These are phyloP conservation scores for Amphipyra tragopoginis DNA, from an alignment of 2,888 invertebrate species.

Conservation along the genomic window DNA sequence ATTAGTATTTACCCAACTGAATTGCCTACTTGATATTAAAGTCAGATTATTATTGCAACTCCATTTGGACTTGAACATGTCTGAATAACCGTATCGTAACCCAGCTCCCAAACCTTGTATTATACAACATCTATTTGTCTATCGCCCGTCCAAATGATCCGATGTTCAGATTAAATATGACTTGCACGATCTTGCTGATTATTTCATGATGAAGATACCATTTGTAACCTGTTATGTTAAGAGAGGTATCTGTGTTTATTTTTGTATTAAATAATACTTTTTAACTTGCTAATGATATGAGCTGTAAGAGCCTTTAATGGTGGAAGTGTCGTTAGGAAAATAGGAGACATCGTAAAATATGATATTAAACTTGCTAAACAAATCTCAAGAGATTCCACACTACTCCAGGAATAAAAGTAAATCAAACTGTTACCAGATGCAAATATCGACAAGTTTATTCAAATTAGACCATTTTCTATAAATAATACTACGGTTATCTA, in stretches of 20 bases:
- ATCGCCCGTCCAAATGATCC: constrained; percentile 49
- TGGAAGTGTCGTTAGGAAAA: neutral
- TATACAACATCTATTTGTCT: constrained; percentile 57
- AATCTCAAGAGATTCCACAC: neutral
- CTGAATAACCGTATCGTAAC: constrained; percentile 30
- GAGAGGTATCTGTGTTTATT: constrained; percentile 17
- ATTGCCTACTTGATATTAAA: too few species aligned
- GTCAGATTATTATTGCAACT: neutral
- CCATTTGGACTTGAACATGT: constrained; percentile 17
- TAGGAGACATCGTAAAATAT: neutral
- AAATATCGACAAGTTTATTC: neutral
- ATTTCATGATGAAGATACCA: constrained; percentile 56
- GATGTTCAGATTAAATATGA: constrained; percentile 56
- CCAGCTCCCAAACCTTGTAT: constrained; percentile 47
- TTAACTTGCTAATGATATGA: constrained; percentile 20
- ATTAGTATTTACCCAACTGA: neutral
- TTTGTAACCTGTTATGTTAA: constrained; percentile 47
- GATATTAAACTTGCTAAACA: neutral
- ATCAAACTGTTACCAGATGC: neutral
- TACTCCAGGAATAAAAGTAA: neutral
- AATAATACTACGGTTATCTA: neutral
- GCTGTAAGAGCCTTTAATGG: neutral
- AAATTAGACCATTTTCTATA: neutral
- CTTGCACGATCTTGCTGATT: constrained; percentile 59
- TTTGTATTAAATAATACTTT: constrained; percentile 40